These are phyloP conservation scores for Tetramorium bicarinatum DNA, from an alignment of 2,888 invertebrate species.

Conservation along the genomic window DNA sequence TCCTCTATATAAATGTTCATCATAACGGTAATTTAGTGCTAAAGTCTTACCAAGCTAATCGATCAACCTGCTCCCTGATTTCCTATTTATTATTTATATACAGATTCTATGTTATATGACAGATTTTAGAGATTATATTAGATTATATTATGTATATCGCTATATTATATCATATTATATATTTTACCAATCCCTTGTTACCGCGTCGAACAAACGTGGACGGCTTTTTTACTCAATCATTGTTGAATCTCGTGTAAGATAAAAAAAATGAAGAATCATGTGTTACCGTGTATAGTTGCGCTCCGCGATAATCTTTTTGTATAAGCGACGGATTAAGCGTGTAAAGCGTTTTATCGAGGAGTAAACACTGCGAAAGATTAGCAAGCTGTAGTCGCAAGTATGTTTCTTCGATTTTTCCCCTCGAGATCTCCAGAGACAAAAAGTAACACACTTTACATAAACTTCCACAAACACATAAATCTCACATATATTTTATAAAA, in stretches of 20 bases:
- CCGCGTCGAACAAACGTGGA: slow-evolving; percentile 81
- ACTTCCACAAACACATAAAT: slow-evolving; percentile 24
- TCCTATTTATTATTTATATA: slow-evolving; percentile 84
- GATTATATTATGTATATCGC: slow-evolving; percentile 85
- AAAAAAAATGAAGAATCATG: slow-evolving; percentile 78
- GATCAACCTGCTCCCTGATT: slow-evolving; percentile 63
- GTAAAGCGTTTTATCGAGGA: slow-evolving; percentile 79
- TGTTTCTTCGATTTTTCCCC: slow-evolving; percentile 68
- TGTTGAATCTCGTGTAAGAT: slow-evolving; percentile 86
- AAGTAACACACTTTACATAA: not conserved
- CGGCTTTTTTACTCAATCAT: slow-evolving; percentile 85
- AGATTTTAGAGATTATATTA: slow-evolving; percentile 84
- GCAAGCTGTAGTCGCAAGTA: slow-evolving; percentile 78
- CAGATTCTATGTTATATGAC: slow-evolving; percentile 82
- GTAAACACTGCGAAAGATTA: slow-evolving; percentile 81
- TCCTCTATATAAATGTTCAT: slow-evolving; percentile 68
- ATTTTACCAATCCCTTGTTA: slow-evolving; percentile 84
- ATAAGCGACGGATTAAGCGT: slow-evolving; percentile 80
- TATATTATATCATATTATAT: slow-evolving; percentile 82
- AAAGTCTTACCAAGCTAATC: slow-evolving; percentile 75
- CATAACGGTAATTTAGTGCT: slow-evolving; percentile 74
- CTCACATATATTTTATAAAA: slow-evolving; percentile 60
- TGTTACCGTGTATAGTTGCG: slow-evolving; percentile 84
- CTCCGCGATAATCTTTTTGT: slow-evolving; percentile 82
- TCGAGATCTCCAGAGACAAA: slow-evolving; percentile 29